These are phyloP conservation scores for Torymus aiolomorphi DNA, from an alignment of 2,888 invertebrate genomes.

Conservation along the genomic window DNA sequence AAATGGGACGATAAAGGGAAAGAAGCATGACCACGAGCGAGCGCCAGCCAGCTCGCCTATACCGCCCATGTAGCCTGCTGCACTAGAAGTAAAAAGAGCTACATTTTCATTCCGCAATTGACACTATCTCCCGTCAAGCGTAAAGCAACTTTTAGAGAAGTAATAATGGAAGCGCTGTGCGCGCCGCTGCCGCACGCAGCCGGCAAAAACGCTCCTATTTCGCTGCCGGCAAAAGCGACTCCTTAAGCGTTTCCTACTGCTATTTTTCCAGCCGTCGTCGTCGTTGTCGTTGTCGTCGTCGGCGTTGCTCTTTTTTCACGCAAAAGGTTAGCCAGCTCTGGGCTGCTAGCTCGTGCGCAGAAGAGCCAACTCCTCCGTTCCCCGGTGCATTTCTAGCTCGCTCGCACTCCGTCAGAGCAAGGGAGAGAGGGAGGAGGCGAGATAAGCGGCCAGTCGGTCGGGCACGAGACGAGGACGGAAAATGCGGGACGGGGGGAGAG, in stretches of 20 bases:
- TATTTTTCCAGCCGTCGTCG: conserved; percentile 50
- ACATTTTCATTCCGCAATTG: conserved; percentile 57
- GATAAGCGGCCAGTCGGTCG: conserved; percentile 40
- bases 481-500: too few relatives aligned
- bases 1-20: conserved; percentile 51
- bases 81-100: conserved; percentile 16
- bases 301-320: not conserved
- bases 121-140: conserved; percentile 53
- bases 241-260: conserved; percentile 49
- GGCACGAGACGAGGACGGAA: not conserved
- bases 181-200: not conserved
- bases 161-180: conserved; percentile 39
- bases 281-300: conserved; percentile 7
- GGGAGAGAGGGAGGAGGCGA: conserved; percentile 6
- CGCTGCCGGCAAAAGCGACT: conserved; percentile 39
- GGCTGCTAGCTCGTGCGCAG: conserved; percentile 38
- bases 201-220: conserved; percentile 45
- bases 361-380: conserved; percentile 34
- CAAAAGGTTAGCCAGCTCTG: conserved; percentile 14
- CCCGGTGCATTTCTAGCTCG: conserved; percentile 45
- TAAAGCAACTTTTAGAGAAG: conserved; percentile 56
- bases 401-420: conserved; percentile 28
- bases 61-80: not conserved
- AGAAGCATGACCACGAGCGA: conserved; percentile 33
- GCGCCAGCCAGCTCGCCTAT: not conserved